phyloP scores from a whole-genome alignment of 2,888 invertebrate genomes.

The Oligia fasciuncula region DNA sequence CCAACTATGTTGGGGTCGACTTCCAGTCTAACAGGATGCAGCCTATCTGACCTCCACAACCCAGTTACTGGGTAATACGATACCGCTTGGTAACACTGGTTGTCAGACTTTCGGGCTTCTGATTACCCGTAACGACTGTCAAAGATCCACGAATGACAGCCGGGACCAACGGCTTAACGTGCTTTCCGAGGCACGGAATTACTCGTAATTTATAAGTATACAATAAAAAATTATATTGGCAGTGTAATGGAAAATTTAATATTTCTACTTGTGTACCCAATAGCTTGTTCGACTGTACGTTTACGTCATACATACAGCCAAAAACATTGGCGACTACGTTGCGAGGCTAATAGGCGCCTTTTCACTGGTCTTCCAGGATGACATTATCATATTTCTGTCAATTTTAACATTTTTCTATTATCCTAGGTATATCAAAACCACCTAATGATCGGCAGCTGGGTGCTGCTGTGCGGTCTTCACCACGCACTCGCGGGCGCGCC shows the following conservation, averaged over 20 bases:
- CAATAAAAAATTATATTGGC: background rate
- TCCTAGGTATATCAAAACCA: conserved; percentile 95
- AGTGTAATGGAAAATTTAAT: background rate
- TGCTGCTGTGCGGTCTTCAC: conserved; percentile 96
- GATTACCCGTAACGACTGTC: no score
- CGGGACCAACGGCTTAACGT: no score
- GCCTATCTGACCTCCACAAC: no score
- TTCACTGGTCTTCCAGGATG: background rate
- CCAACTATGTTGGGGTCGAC: no score
- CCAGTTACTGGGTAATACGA: no score
- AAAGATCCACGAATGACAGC: no score
- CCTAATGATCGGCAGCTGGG: conserved; percentile 96
- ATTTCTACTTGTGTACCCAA: background rate
- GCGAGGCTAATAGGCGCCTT: background rate
- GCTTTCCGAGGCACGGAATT: no score
- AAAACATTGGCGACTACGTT: background rate
- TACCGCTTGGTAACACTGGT: no score
- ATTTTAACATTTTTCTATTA: background rate
- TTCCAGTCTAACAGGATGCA: no score
- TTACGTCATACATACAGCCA: background rate
- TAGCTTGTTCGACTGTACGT: background rate
- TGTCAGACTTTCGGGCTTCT: no score
- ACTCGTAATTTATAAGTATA: no score
- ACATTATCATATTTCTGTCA: background rate
- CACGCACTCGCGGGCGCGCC: conserved; percentile 93